Percentiles rank a stretch among this genome's conserved stretches.
phyloP scores from a whole-genome alignment of 37 sponge, comb jelly and placozoan species.

The Hormiphora californensis region DNA sequence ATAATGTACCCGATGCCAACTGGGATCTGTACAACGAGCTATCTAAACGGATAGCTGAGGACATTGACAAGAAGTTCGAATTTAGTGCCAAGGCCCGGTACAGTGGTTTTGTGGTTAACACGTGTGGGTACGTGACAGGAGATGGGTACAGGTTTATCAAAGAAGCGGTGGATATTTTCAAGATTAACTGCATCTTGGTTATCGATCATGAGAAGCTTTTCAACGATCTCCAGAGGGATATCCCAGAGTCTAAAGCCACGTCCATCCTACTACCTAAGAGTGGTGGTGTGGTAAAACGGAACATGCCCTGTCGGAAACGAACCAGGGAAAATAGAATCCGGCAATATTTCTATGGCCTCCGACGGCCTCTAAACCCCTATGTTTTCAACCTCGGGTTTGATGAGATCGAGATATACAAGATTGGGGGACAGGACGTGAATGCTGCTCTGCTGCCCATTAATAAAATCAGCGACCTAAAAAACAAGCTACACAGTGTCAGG shows the following conservation, averaged over 20 bases:
- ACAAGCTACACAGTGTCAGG: not conserved
- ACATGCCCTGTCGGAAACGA: constrained; percentile 57
- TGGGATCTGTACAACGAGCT: constrained; percentile 70
- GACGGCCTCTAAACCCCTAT: constrained; percentile 66
- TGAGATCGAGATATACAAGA: constrained; percentile 77
- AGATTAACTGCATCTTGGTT: constrained; percentile 80
- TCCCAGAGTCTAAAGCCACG: constrained; percentile 54
- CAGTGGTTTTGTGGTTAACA: constrained; percentile 85
- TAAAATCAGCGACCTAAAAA: constrained; percentile 18
- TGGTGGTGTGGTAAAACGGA: constrained; percentile 84
- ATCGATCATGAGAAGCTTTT: constrained; percentile 83
- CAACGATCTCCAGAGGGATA: constrained; percentile 70
- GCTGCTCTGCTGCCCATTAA: constrained; percentile 42
- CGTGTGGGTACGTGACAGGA: constrained; percentile 94
- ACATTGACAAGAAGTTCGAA: constrained; percentile 65
- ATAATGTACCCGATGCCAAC: constrained; percentile 65
- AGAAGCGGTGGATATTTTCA: constrained; percentile 69
- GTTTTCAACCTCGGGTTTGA: constrained; percentile 77
- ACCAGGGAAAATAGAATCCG: constrained; percentile 59
- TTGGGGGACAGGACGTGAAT: constrained; percentile 67
- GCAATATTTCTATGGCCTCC: constrained; percentile 88
- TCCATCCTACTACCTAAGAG: constrained; percentile 79
- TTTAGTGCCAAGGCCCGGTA: constrained; percentile 60
- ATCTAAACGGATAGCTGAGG: constrained; percentile 60
- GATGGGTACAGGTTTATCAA: constrained; percentile 75